Evolutionary conservation across 2,113 vertebrate genomes (phyloP), one percentile per base, ranked within the genome.

Genomic region (Phylloscopus whistleri): DNA sequence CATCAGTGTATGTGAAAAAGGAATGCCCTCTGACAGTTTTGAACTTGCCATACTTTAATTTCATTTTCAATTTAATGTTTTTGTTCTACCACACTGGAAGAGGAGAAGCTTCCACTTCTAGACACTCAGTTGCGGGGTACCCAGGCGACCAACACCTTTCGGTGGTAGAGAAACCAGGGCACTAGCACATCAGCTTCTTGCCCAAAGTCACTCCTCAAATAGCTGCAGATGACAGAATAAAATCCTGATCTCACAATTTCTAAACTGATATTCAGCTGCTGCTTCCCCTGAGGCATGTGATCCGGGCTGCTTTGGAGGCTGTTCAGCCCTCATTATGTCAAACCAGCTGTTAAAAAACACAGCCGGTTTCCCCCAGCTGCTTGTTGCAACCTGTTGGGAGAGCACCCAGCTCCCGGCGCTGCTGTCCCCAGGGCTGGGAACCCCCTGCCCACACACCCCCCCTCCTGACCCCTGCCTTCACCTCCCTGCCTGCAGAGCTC

Each of bases 11-110:
- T 79, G 86, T 30, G 58, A 82, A 87, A 94, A 87, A 87, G 69
- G 90, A 90, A 94, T 93, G 90, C 83, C 77, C 58, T 96, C 73
- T 41, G 52, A 94, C 92, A 93, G 53, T 92, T 96, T 95, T 68
- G 60, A 94, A 94, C 94, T 94, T 94, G 88, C 68, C 68, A 8
- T 52, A 28, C 70, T 95, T 84, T 93, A 96, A 95, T 96, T 88
- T 78, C 31, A 62, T 41, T 70, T 70, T 87, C 74, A 78, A 62
- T 62, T 70, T 24, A 46, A 16, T 41, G 31, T 1, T 63, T 93
- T 80, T 78, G 24, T 49, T 60, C 66, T 82, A 64, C 78, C 1
- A 4, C 14, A 16, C 17, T 69, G 67, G 49, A 44, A 92, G 31
- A 73, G 30, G 6, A 80, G 46, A 93, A 79, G 28, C 44, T 93